Evolutionary conservation across 2,113 vertebrate genomes (phyloP).

Genomic region (Pogonocichla stellata): DNA sequence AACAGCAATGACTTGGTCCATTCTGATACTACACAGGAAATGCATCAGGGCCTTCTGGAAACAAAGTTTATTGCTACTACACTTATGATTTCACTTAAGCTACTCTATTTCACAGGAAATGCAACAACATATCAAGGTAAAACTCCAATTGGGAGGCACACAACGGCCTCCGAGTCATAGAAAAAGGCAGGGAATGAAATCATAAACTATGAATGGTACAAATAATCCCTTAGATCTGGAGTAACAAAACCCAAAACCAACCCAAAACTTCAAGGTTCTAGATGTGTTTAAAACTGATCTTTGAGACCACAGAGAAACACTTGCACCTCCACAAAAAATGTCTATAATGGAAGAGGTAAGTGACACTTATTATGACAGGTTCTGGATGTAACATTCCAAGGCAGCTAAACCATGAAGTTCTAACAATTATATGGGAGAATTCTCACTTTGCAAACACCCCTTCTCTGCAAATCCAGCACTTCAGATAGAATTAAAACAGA

Average conservation of each 20-base stretch:
- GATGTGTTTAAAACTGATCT: background rate
- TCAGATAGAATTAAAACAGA: background rate
- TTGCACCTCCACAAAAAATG: background rate
- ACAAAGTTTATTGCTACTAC: background rate
- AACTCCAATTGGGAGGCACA: background rate
- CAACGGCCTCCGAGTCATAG: background rate
- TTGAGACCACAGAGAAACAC: background rate
- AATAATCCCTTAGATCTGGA: background rate
- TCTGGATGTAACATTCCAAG: background rate
- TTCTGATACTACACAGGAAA: background rate
- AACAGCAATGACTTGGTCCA: background rate
- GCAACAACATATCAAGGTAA: background rate
- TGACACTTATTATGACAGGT: background rate
- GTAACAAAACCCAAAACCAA: background rate
- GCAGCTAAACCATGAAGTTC: background rate
- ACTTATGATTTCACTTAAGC: background rate
- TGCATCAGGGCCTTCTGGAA: background rate
- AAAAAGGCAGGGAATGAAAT: background rate
- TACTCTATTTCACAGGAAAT: background rate
- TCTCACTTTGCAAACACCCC: background rate
- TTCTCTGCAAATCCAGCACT: background rate
- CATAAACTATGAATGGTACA: fast-evolving
- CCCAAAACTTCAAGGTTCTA: background rate
- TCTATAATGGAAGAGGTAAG: background rate
- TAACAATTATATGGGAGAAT: background rate